phyloP scores from a whole-genome alignment of 2,888 invertebrate species.

The Cetonia aurata region DNA sequence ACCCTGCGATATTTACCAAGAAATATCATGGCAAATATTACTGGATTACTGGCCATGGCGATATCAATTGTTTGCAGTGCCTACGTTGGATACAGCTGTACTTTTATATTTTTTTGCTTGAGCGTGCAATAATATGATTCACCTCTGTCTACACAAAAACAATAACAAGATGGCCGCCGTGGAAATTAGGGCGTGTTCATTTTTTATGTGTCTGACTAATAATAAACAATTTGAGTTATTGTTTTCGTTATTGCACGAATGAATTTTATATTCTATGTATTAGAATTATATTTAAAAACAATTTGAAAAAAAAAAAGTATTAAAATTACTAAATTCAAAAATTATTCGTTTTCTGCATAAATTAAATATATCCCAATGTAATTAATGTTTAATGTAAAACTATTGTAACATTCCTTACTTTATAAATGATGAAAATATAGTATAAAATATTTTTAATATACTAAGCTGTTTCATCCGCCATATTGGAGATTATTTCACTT shows the following conservation, averaged over 20 bases:
- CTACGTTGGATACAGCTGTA: no score
- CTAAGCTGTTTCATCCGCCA: neutral
- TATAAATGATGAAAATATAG: neutral
- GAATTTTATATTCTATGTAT: no score
- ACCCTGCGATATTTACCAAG: no score
- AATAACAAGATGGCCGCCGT: slow-evolving; percentile 20
- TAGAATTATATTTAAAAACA: neutral
- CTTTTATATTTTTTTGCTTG: no score
- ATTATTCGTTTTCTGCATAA: no score
- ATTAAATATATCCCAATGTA: neutral
- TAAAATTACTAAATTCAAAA: neutral
- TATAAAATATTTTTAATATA: neutral
- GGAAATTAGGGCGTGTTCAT: slow-evolving; percentile 10
- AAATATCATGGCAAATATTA: neutral
- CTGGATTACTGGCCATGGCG: neutral
- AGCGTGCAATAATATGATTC: slow-evolving; percentile 6
- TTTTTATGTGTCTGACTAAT: no score
- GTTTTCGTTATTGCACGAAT: no score
- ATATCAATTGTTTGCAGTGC: no score
- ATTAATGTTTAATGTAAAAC: neutral
- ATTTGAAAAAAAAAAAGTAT: neutral
- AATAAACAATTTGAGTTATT: no score
- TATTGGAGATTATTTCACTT: neutral
- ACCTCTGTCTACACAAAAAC: neutral
- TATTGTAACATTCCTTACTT: no score